Evolutionary conservation across 2,113 vertebrate genomes (phyloP), one percentile per base, ranked within the genome.

Genomic region (Marcusenius ussheri): DNA sequence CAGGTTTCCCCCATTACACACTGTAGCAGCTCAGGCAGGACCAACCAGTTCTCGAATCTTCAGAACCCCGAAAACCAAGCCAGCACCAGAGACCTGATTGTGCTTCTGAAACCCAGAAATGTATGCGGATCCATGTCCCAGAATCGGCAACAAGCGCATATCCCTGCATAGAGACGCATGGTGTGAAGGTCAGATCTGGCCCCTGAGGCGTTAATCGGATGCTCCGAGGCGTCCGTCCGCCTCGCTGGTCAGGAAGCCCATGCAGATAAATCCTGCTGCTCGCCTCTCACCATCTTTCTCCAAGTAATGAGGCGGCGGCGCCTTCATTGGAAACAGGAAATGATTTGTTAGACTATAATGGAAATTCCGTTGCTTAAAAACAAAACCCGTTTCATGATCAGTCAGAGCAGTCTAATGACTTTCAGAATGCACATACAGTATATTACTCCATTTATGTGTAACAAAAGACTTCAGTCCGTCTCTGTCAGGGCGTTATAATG

Each of bases 341-440:
- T 87, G 49, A 84, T 84, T 53, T 53, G 47, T 87, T 87, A 58
- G 51, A n/a, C 49, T 62, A 8, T 88, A 62, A 88, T 88, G 42
- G 87, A 58, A 88, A 88, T 62, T 62, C 87, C 19, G 27, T 45
- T 50, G 51, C 56, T 45, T 39, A 45, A 56, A 39, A 88, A 88
- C 87, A 88, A 88, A 56, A 62, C 56, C 47, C 35, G 31, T 13
- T 62, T 42, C 31, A 62, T 45, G 87, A 62, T 50, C 87, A 88
- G 85, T 53, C n/a, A 87, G 27, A 87, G 49, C 85, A 31, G 49
- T 87, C 85, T 87, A 87, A 87, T 87, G 49, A 87, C 49, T 53
- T 87, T 31, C 85, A 53, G 85, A 53, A 87, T 53, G 46, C 85
- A 53, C 85, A 35, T 45, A n/a, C n/a, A n/a, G n/a, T n/a, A 66